Evolutionary conservation across 2,797 vertebrate genomes (phyloP).

Genomic region (Mus minutoides): DNA sequence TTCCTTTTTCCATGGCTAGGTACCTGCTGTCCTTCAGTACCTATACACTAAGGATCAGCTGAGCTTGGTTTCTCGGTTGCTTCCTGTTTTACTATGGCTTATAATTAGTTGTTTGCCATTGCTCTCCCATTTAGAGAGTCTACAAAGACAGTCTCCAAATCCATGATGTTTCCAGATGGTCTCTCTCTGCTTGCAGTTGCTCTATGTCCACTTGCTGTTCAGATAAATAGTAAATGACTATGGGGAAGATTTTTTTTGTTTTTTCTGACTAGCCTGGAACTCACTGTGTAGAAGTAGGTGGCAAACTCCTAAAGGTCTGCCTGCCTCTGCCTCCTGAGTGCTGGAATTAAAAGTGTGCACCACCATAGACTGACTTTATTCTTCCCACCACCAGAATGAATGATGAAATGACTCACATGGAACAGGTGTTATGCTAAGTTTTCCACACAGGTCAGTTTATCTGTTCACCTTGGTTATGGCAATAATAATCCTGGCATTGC

Average conservation of each 20-base stretch:
- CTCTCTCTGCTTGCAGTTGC: background rate
- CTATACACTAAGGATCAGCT: background rate
- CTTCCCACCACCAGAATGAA: background rate
- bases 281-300: background rate
- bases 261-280: background rate
- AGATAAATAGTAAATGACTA: background rate
- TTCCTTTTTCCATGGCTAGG: too few species aligned
- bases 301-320: background rate
- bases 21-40: background rate
- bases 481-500: background rate
- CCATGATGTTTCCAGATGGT: background rate
- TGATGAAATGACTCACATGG: background rate
- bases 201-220: background rate
- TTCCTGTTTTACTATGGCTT: background rate
- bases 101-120: background rate
- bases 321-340: background rate
- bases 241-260: background rate
- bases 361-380: background rate
- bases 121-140: background rate
- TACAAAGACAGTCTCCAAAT: fast-evolving
- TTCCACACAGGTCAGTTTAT: background rate
- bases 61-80: background rate
- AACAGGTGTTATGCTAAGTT: background rate
- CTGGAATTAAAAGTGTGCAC: background rate
- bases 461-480: background rate